Conservation (phyloP, 2,888 invertebrate genomes). For the Glomeris marginata region DNA sequence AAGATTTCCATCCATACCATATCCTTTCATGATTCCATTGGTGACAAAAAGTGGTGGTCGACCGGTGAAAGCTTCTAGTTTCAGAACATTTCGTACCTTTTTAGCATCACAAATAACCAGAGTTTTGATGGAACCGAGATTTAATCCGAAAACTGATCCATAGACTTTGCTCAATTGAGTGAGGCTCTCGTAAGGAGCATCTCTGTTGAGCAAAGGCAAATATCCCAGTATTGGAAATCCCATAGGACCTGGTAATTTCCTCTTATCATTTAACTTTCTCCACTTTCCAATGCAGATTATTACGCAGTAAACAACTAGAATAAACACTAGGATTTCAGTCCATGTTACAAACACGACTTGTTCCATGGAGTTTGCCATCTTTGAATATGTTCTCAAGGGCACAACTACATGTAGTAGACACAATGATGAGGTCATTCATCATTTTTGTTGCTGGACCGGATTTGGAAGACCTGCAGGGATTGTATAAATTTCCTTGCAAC, state of each 20-base stretch:
- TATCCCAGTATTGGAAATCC: conserved; percentile 7
- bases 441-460: no score
- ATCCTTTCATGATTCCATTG: conserved; percentile 73
- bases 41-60: conserved; percentile 63
- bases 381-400: no score
- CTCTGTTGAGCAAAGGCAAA: conserved; percentile 1
- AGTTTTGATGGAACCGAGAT: conserved; percentile 54
- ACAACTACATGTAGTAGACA: no score
- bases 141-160: conserved; percentile 1
- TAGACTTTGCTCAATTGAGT: not conserved
- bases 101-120: conserved; percentile 61
- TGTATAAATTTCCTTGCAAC: no score
- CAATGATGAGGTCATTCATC: no score
- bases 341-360: no score
- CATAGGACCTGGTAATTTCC: conserved; percentile 2
- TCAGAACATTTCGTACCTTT: conserved; percentile 53
- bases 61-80: conserved; percentile 54
- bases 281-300: no score
- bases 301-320: no score
- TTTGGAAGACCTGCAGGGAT: no score
- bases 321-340: no score
- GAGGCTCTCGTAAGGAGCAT: not conserved
- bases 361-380: no score
- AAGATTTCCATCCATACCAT: conserved; percentile 43
- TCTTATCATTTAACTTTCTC: no score